phyloP scores from a whole-genome alignment of 2,113 vertebrate genomes.

The Tachysurus fulvidraco region DNA sequence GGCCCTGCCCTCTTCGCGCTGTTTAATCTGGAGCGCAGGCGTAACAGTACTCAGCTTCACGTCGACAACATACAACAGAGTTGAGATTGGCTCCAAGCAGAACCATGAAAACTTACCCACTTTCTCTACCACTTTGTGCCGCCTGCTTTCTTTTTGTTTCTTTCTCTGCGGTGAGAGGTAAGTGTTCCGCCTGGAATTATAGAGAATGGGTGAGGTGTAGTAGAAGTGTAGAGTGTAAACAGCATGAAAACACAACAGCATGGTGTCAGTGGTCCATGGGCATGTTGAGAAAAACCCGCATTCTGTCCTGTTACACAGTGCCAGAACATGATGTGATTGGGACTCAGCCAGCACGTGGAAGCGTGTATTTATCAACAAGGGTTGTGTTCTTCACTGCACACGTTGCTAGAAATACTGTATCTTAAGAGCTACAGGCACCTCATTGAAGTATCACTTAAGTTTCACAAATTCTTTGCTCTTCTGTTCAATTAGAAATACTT shows the following conservation, averaged over 20 bases:
- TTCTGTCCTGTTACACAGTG: not conserved
- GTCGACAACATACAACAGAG: not conserved
- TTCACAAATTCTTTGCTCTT: not conserved
- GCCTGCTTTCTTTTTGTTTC: constrained; percentile 56
- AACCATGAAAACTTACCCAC: constrained; percentile 61
- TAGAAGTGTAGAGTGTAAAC: not conserved
- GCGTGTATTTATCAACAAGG: not conserved
- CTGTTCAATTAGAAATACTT: not conserved
- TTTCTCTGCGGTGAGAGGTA: constrained; percentile 61
- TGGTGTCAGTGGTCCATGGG: not conserved
- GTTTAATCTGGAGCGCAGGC: constrained; percentile 37
- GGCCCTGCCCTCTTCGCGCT: constrained; percentile 34
- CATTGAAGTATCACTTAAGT: not conserved
- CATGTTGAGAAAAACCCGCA: not conserved
- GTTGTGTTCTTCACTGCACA: not conserved
- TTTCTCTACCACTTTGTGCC: constrained; percentile 60
- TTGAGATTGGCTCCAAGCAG: not conserved
- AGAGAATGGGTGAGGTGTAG: not conserved
- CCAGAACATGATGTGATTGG: not conserved
- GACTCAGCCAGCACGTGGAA: not conserved
- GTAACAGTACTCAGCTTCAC: not conserved
- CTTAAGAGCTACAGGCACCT: not conserved
- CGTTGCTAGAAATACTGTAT: no score
- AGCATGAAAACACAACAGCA: no score
- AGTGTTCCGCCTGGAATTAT: constrained; percentile 36